Evolutionary conservation across 64 coral and sea anemone species (phyloP), one percentile per base, ranked within the genome.

Genomic region (Montipora cactus): DNA sequence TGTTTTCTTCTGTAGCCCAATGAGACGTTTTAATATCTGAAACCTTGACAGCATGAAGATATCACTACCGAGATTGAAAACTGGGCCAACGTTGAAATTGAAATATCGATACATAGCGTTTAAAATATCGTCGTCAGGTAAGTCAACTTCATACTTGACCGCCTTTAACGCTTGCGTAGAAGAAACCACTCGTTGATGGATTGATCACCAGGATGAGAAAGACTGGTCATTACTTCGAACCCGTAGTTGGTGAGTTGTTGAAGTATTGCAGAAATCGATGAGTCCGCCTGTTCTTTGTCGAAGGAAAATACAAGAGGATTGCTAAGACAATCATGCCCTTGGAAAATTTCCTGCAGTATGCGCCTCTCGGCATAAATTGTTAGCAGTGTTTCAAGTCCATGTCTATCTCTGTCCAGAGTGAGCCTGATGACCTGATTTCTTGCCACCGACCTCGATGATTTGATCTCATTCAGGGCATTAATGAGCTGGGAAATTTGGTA

Each of bases 401-500:
- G 82, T 14, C 21, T 86, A 46, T 86, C 82, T 11, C 82, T 69
- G 45, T 86, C 82, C 19, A 86, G 18, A 70, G 62, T 51, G 16
- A 86, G 18, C 3, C 82, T 62, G 71, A 86, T 86, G 28, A 95
- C 88, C 71, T 95, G 87, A 57, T 86, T 83, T 47, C 89, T 90
- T 8, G 71, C 89, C 28, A 78, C 76, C 13, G 58, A 28, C 8
- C 84, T 95, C 0, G 71, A 25, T 20, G 76, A 89, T 71, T 95
- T 95, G 25, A 84, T 81, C 21, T 83, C 49, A 8, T 85, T 21
- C 15, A 95, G 20, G 49, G 89, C 88, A 7, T 90, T 88, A n/a
- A 83, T 52, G 13, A 95, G 72, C 44, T 79, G 87, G 7, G 88
- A 72, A 70, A 95, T 86, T 75, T 95, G 93, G 77, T 95, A 95